Percentiles rank a stretch among this genome's conserved stretches.
Conservation (phyloP, 2,113 vertebrate genomes). For the Plecturocebus donacophilus region DNA sequence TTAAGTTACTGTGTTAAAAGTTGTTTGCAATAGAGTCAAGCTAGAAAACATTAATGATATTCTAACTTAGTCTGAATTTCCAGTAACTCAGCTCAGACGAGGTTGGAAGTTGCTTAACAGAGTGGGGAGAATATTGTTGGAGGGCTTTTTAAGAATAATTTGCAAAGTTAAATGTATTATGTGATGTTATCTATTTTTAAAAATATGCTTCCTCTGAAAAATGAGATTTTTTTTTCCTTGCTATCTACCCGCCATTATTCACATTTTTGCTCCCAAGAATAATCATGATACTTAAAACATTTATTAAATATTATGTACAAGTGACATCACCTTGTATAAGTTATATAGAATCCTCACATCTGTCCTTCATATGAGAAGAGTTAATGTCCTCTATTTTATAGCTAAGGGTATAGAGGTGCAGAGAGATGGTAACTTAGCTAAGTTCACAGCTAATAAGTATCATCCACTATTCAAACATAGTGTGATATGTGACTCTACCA, state of each 20-base stretch:
- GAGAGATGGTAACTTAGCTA: neutral
- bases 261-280: neutral
- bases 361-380: neutral
- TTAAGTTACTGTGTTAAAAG: constrained; percentile 54
- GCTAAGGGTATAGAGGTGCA: neutral
- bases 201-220: neutral
- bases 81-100: neutral
- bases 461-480: neutral
- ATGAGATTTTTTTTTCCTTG: neutral
- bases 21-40: neutral
- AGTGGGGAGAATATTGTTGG: neutral
- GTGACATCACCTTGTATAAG: neutral
- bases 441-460: neutral
- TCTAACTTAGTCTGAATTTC: neutral
- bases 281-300: neutral
- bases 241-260: neutral
- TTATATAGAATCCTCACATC: neutral
- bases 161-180: neutral
- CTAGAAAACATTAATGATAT: neutral
- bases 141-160: neutral
- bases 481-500: neutral
- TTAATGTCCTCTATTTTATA: neutral
- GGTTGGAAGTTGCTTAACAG: neutral
- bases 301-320: neutral
- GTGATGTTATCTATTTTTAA: neutral